phyloP scores from a whole-genome alignment of 2,888 invertebrate genomes.

The Lasioglossum malachurum region DNA sequence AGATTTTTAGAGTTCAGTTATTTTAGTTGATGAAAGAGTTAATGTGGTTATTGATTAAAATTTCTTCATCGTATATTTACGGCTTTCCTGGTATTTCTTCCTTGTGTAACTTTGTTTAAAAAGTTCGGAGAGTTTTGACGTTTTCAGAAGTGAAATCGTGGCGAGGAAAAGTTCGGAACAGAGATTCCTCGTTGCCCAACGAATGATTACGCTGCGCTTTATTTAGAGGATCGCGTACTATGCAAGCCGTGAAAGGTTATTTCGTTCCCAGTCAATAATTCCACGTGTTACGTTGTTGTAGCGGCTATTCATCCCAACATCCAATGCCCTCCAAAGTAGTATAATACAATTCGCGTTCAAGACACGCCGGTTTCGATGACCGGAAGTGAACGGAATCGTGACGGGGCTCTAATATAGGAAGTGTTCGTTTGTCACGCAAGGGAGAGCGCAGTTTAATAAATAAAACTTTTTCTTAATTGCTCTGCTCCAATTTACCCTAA shows the following conservation, averaged over 20 bases:
- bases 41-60: no score
- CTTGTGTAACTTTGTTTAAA: not conserved
- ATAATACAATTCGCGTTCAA: conserved; percentile 8
- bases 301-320: not conserved
- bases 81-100: not conserved
- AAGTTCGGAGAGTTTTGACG: not conserved
- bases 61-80: not conserved
- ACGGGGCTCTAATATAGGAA: conserved; percentile 36
- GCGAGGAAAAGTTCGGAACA: not conserved
- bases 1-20: not conserved
- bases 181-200: not conserved
- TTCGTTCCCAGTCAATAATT: not conserved
- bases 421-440: conserved; percentile 46
- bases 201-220: not conserved
- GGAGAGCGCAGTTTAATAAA: conserved; percentile 30
- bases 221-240: not conserved
- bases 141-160: not conserved
- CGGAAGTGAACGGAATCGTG: conserved; percentile 62
- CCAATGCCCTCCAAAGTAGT: not conserved
- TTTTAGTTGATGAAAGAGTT: no score
- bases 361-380: conserved; percentile 34
- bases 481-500: conserved; percentile 22
- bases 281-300: not conserved
- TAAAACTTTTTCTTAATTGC: conserved; percentile 27
- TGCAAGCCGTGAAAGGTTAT: not conserved